Conservation (phyloP, 2,888 invertebrate genomes). For the Sinhomidia bicolor region DNA sequence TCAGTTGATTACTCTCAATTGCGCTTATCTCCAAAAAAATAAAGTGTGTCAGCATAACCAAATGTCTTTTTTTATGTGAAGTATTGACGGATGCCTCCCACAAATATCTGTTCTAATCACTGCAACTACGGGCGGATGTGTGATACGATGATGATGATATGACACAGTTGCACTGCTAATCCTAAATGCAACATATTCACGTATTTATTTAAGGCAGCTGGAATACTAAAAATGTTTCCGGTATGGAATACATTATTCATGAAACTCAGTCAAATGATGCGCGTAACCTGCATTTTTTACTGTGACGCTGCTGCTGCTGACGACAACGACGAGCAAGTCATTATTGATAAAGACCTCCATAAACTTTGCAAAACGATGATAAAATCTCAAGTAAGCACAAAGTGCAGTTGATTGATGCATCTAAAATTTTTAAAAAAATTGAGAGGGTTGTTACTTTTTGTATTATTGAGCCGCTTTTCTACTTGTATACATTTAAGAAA, state of each 20-base stretch:
- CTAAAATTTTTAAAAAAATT: too few species aligned
- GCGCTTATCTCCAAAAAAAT: background rate
- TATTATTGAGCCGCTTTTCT: too few species aligned
- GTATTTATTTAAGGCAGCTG: conserved; percentile 31
- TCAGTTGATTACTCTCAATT: background rate
- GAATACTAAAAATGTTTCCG: conserved; percentile 36
- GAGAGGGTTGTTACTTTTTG: background rate
- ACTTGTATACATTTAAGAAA: too few species aligned
- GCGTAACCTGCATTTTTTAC: background rate
- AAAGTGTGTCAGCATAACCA: background rate
- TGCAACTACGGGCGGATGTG: background rate
- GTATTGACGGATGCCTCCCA: too few species aligned
- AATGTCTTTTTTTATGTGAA: too few species aligned
- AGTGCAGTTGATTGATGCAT: background rate
- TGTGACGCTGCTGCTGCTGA: background rate
- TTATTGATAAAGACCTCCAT: background rate
- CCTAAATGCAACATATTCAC: background rate
- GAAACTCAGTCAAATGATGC: conserved; percentile 29
- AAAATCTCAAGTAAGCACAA: background rate
- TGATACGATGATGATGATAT: background rate
- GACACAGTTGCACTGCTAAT: conserved; percentile 19
- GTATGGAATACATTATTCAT: conserved; percentile 32
- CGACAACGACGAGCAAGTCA: background rate
- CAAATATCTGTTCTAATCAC: too few species aligned
- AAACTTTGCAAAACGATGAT: background rate